Base-by-base conservation (phyloP, 2,888 invertebrate genomes). In the Troilus luridus region DNA sequence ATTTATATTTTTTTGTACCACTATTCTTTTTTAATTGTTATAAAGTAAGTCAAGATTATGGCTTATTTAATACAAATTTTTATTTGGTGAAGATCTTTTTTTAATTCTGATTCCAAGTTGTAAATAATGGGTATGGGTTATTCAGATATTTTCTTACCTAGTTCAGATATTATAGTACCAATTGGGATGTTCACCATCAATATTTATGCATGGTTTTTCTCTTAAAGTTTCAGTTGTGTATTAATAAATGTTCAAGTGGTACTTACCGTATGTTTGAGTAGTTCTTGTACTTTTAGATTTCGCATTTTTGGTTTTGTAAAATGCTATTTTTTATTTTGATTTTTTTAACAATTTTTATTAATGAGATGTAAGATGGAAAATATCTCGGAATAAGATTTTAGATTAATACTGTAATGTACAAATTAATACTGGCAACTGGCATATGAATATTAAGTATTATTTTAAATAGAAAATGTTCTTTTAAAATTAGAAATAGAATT, bases 401-500 rank as follows among this genome's bases (percentile, higher is more conserved):
- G n/a, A 64, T 14, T 67, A 24, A 3, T 24, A n/a, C 14, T 67
- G 14, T 67, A 24, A 41, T 67, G 67, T 67, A 67, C 12, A 67
- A 67, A 67, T 67, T 67, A 24, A 24, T 67, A 24, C 12, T 24
- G 67, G 12, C 3, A 5, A 77, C 41, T 77, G 72, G 17, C 72
- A 77, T 27, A 72, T 77, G 72, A 9, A 77, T 67, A 67, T 77
- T 72, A 62, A 21, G 5, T 41, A 41, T 41, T 77, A 77, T 77
- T 27, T 77, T 11, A 77, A 67, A 77, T 77, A 41, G 41, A 41
- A 77, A 77, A 17, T 77, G 17, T 19, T 77, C 72, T 41, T 77
- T 27, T 17, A 77, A 77, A 77, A 17, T 72, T 77, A 77, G 72
- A 77, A 41, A 27, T 77, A 77, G 72, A 77, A 17, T 77, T 77